Evolutionary conservation across 2,888 invertebrate genomes (phyloP), one percentile per base, ranked within the genome.

Genomic region (Pardosa pseudoannulata): DNA sequence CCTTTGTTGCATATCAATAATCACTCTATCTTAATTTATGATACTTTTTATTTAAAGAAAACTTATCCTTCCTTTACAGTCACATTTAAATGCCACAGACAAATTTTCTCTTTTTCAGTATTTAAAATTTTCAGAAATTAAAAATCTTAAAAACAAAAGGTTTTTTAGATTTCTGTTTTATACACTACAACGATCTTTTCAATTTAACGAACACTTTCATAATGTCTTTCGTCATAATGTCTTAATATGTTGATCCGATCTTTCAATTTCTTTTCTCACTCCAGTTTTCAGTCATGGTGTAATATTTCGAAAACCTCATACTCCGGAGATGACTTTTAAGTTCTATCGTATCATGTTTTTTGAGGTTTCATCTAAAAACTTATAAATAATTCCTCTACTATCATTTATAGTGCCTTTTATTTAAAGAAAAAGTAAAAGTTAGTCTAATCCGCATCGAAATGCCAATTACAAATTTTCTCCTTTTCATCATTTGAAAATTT

Each of bases 401-500:
- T n/a, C 56, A 56, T 56, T 56, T 56, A 36, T 56, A 56, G 6
- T 56, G 23, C 11, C 23, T 19, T 19, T 28, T 27, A 13, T 65
- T 74, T 29, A 39, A 32, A 28, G n/a, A n/a, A 13, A 28, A 19
- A 31, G n/a, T 31, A 64, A 28, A 50, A 32, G 6, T n/a, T 11
- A n/a, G n/a, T n/a, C n/a, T 6, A n/a, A 29, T 16, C 29, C 31
- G 13, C 31, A 31, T 29, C 27, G 64, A 32, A 73, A 67, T 73
- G 41, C 79, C 79, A 80, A 80, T 80, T 80, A 80, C n/a, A n/a
- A 80, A 70, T 79, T 73, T 11, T 56, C 64, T 70, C 74, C 74
- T 81, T 81, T 81, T 68, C 74, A 74, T 81, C 81, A 81, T n/a
- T n/a, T n/a, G n/a, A n/a, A n/a, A n/a, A n/a, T n/a, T n/a, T n/a